Evolutionary conservation across 2,888 invertebrate species (phyloP), one percentile per base, ranked within the genome.

Genomic region (Andrena minutula): DNA sequence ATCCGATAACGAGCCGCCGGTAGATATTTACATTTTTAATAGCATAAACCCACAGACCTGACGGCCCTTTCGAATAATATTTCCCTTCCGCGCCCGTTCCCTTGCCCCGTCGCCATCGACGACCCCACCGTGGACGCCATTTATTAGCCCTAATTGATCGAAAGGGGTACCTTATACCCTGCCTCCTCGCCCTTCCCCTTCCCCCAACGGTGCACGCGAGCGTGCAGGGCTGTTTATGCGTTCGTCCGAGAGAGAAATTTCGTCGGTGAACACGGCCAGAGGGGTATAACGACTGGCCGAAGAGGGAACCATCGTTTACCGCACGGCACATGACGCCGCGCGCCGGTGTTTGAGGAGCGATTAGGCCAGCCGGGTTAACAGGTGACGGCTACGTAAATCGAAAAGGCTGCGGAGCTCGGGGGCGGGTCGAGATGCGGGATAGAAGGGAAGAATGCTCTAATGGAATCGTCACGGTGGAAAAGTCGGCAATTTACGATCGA

Each of bases 11-110:
- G 93, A 93, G 93, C 92, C 92, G 92, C 91, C 91, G 87, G 89
- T 86, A 91, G 91, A 93, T 92, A 93, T 93, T 93, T 93, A 92
- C 93, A 93, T 93, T 93, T 93, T 93, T 93, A 93, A 93, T 92
- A 92, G 90, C 91, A 91, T 92, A 92, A 93, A 92, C 91, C 92
- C 85, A 92, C 92, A 90, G 89, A 87, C 77, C 79, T 68, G 83
- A 79, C 87, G 79, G 75, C 66, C 75, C 75, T 74, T 68, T 88
- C 85, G 78, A 82, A 85, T 86, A 88, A 88, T 82, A 86, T 82
- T 88, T 85, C 81, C 87, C 88, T 75, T 61, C 68, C 28, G 53
- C 70, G 56, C 60, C 56, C 77, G 60, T 64, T 56, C 72, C 83
- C 85, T 85, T n/a, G 8, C 49, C 1, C 70, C 41, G 20, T 58